These are phyloP conservation scores for Gryllus longicercus DNA, from an alignment of 2,888 invertebrate species.

Conservation along the genomic window DNA sequence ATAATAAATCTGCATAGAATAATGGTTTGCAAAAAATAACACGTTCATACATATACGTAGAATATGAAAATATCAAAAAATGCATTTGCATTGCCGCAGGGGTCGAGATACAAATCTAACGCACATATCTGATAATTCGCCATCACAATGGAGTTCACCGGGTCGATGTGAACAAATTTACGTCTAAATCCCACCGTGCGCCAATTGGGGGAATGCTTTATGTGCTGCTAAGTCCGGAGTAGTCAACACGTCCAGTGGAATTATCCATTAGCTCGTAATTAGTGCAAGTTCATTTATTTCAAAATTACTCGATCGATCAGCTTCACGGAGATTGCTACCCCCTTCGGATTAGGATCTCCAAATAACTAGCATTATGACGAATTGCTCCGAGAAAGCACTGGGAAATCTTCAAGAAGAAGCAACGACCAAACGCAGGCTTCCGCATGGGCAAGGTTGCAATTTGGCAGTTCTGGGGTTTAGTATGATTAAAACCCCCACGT, in stretches of 20 bases:
- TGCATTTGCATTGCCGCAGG: too few relatives aligned
- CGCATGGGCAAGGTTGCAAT: neutral
- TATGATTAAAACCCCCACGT: neutral
- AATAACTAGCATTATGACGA: constrained; percentile 17
- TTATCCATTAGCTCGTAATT: neutral
- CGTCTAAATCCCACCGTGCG: too few relatives aligned
- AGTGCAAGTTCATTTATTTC: neutral
- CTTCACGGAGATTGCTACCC: neutral
- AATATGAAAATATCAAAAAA: too few relatives aligned
- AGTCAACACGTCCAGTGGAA: neutral
- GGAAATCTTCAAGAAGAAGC: neutral
- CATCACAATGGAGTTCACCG: too few relatives aligned
- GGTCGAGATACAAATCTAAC: too few relatives aligned
- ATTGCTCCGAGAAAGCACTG: neutral
- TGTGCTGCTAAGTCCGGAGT: neutral
- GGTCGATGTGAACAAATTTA: too few relatives aligned
- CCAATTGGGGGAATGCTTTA: neutral
- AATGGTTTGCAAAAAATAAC: too few relatives aligned
- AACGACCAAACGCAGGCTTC: neutral
- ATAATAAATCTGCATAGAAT: too few relatives aligned
- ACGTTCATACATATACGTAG: too few relatives aligned
- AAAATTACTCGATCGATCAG: neutral
- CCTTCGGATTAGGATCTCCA: neutral
- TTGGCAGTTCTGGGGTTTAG: neutral
- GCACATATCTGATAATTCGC: too few relatives aligned